Conservation (phyloP, 1,140 invertebrate genomes). For the Andricus grossulariae region DNA sequence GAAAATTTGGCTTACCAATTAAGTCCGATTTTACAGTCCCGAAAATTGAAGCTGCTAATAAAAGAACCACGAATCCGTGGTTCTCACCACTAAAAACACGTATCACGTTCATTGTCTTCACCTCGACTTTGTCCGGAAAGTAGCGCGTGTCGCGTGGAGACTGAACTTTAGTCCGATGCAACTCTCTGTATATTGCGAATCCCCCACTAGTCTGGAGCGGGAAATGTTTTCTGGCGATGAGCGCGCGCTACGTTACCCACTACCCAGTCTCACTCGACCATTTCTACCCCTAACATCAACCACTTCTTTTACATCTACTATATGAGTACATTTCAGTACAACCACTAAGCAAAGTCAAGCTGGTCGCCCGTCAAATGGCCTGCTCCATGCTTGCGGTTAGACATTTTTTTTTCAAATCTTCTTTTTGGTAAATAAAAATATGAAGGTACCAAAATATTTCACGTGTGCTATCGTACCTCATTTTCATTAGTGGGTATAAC, state of each 20-base stretch:
- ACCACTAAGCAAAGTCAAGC: conserved; percentile 22
- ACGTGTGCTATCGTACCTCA: neutral
- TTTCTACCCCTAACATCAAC: conserved; percentile 31
- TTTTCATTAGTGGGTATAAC: neutral
- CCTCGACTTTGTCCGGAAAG: conserved; percentile 38
- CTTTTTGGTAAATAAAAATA: conserved; percentile 15
- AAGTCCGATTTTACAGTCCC: conserved; percentile 48
- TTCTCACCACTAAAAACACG: conserved; percentile 40
- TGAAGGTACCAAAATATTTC: neutral
- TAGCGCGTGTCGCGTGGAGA: conserved; percentile 72
- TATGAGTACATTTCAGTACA: neutral
- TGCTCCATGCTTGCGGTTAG: neutral
- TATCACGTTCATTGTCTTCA: conserved; percentile 52
- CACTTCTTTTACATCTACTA: conserved; percentile 2
- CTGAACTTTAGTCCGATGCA: conserved; percentile 66
- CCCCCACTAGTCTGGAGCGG: conserved; percentile 42
- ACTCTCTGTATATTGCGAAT: conserved; percentile 62
- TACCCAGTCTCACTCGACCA: conserved; percentile 38
- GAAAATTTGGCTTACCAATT: conserved; percentile 46
- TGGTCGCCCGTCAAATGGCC: neutral
- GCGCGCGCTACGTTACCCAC: conserved; percentile 50
- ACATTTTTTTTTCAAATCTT: neutral
- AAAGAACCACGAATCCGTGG: conserved; percentile 38
- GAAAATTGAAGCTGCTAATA: conserved; percentile 46
- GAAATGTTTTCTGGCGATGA: conserved; percentile 56